phyloP scores from a whole-genome alignment of 1,140 invertebrate genomes.

The Neelides sp. region DNA sequence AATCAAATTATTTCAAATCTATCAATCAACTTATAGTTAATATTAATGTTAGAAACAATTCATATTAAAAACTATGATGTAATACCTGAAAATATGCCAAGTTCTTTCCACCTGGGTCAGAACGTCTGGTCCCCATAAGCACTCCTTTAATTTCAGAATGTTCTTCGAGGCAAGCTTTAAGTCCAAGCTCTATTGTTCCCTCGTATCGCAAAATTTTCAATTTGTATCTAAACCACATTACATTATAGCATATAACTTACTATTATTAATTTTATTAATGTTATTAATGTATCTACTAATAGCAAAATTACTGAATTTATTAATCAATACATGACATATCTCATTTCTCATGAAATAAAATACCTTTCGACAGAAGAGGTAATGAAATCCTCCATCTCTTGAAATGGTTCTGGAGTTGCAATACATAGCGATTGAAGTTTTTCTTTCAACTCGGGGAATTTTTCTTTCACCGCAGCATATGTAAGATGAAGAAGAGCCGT shows the following conservation, averaged over 20 bases:
- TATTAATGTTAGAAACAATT: too few relatives aligned
- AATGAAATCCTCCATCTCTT: conserved; percentile 76
- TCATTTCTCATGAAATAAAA: too few relatives aligned
- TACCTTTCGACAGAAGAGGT: conserved; percentile 47
- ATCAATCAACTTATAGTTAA: too few relatives aligned
- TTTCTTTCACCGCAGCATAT: conserved; percentile 48
- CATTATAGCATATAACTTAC: too few relatives aligned
- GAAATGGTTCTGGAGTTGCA: conserved; percentile 58
- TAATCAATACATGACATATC: too few relatives aligned
- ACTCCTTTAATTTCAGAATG: conserved; percentile 61
- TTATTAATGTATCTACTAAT: too few relatives aligned
- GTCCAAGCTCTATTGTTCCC: conserved; percentile 55
- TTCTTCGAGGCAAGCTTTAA: conserved; percentile 48
- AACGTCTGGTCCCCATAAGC: conserved; percentile 73
- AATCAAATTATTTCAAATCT: conserved; percentile 5
- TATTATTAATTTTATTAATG: too few relatives aligned
- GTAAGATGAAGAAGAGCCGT: conserved; percentile 73
- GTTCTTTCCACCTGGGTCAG: conserved; percentile 62
- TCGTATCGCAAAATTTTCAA: conserved; percentile 55
- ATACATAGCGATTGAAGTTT: conserved; percentile 61
- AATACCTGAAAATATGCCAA: conserved; percentile 58
- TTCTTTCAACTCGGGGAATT: conserved; percentile 34
- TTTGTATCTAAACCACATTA: conserved; percentile 45
- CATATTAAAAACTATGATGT: too few relatives aligned
- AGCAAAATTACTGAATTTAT: too few relatives aligned